These are phyloP conservation scores for Ctenoplectra terminalis DNA, from an alignment of 1,140 invertebrate genomes.

Conservation along the genomic window DNA sequence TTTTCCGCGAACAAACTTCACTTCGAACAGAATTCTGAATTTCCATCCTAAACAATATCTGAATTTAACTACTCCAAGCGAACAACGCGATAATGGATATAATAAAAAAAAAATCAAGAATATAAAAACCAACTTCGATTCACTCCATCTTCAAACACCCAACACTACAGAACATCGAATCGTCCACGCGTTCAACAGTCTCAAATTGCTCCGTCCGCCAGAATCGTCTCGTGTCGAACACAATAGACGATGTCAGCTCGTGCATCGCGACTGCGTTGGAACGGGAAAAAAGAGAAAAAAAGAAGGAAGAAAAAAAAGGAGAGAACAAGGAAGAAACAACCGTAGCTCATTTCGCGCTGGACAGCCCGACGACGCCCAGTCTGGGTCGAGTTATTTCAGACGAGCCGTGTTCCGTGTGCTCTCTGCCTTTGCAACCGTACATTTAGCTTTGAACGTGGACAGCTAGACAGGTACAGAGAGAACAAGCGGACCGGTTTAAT, in stretches of 20 bases:
- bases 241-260: constrained; percentile 30
- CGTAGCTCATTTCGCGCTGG: constrained; percentile 67
- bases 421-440: constrained; percentile 43
- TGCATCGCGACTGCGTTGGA: constrained; percentile 1
- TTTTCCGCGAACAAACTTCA: too few relatives aligned
- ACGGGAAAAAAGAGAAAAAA: constrained; percentile 2
- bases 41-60: too few relatives aligned
- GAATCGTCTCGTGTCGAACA: constrained; percentile 22
- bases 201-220: not conserved
- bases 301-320: not conserved
- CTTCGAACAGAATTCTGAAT: too few relatives aligned
- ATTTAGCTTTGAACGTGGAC: constrained; percentile 50
- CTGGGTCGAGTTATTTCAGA: constrained; percentile 69
- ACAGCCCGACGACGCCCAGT: constrained; percentile 68
- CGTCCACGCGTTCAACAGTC: not conserved
- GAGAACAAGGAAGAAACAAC: constrained; percentile 35
- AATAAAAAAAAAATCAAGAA: too few relatives aligned
- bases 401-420: constrained; percentile 50
- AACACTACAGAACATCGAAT: not conserved
- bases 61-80: too few relatives aligned
- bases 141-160: not conserved
- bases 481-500: constrained; percentile 55
- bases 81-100: too few relatives aligned
- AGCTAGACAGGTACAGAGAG: constrained; percentile 60
- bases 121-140: not conserved